Conservation (phyloP, 2,888 invertebrate species). For the Poecilus cupreus region DNA sequence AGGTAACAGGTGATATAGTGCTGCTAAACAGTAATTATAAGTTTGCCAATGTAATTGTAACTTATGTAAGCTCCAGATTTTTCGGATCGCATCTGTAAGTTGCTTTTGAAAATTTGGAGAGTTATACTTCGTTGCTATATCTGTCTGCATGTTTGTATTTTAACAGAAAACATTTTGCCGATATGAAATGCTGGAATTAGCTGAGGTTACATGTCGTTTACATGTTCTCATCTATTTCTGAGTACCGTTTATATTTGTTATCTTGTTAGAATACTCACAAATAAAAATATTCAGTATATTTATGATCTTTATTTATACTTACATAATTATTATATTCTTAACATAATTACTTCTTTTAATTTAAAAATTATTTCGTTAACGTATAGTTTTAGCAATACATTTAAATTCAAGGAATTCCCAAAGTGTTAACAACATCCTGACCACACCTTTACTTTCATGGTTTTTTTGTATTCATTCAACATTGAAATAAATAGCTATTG, state of each 20-base stretch:
- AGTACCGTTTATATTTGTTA: constrained; percentile 48
- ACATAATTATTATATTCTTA: not conserved
- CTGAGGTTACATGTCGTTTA: constrained; percentile 11
- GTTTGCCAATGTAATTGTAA: constrained; percentile 14
- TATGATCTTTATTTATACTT: not conserved
- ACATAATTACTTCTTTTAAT: not conserved
- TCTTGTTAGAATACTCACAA: constrained; percentile 49
- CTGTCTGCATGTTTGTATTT: constrained; percentile 55
- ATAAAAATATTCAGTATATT: constrained; percentile 14
- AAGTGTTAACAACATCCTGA: too few relatives aligned
- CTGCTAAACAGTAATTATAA: constrained; percentile 11
- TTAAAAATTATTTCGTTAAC: not conserved
- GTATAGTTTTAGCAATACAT: not conserved
- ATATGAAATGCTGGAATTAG: constrained; percentile 14
- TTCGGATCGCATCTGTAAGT: not conserved
- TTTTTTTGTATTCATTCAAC: too few relatives aligned
- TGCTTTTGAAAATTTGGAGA: constrained; percentile 10
- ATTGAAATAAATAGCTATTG: too few relatives aligned
- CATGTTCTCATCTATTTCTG: constrained; percentile 41
- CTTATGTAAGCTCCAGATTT: not conserved
- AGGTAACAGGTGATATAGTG: constrained; percentile 23
- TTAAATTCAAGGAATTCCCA: not conserved
- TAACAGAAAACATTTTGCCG: constrained; percentile 25
- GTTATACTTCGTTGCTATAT: constrained; percentile 37
- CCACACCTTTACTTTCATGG: too few relatives aligned